Evolutionary conservation across 2,888 invertebrate genomes (phyloP), one percentile per base, ranked within the genome.

Genomic region (Agrochola lota): DNA sequence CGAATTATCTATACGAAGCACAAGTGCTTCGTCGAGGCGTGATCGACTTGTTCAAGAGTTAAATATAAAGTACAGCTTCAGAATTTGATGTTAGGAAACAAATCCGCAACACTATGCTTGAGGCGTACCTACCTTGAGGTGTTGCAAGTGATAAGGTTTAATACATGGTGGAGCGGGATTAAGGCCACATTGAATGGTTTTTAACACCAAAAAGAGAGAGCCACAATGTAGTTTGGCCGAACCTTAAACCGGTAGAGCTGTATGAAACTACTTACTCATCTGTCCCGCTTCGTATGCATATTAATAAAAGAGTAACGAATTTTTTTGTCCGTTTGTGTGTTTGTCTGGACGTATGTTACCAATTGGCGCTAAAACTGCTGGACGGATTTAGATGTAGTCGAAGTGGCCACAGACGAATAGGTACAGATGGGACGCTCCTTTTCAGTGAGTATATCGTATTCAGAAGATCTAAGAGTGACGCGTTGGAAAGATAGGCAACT

Each of bases 81-180:
- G 81, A 86, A 77, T 72, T 83, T 75, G 71, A 71, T 70, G 73
- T 88, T 87, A 79, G 62, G 79, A 87, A 87, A 87, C 72, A 62
- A 69, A 81, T 70, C 46, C 60, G 68, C 52, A 52, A 57, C 52
- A 60, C 60, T 74, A 40, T 30, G 60, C 74, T 76, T 55, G 67
- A 60, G 60, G 78, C 57, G 2, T 30, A 35, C 20, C 46, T 70
- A 66, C 60, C 59, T 60, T 63, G 17, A 55, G 30, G 75, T 80
- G 67, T 85, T 76, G 75, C 20, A 76, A 73, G 70, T 59, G 23
- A 46, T 66, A 76, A 79, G 55, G 11, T 40, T 83, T 49, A n/a
- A 43, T 55, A 52, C 40, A 40, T 30, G 6, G 46, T 52, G 69
- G 9, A 78, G 15, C 2, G 20, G 30, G 40, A 30, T 49, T 23